phyloP scores from a whole-genome alignment of 2,113 vertebrate genomes.

The Catagonus wagneri region DNA sequence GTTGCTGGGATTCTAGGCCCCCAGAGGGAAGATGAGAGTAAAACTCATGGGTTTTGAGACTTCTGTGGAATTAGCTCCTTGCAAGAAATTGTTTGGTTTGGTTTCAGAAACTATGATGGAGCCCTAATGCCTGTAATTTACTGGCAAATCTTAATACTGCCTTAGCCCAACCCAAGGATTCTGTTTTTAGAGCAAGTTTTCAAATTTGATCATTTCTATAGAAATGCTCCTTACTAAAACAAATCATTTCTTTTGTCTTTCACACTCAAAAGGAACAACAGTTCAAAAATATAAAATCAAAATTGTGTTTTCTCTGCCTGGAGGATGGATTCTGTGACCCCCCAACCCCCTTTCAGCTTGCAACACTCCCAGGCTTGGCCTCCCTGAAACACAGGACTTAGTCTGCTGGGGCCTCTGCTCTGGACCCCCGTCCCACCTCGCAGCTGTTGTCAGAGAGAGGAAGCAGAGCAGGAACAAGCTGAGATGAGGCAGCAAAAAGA shows the following conservation, averaged over 20 bases:
- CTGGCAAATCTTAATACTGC: not conserved
- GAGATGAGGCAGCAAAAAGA: not conserved
- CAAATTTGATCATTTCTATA: constrained; percentile 33
- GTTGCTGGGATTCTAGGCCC: not conserved
- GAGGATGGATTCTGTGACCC: not conserved
- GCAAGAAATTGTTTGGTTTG: constrained; percentile 14
- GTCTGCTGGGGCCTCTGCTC: not conserved
- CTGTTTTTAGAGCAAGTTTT: not conserved
- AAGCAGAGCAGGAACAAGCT: not conserved
- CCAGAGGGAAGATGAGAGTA: constrained; percentile 6
- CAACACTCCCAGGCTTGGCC: not conserved
- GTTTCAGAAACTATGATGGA: not conserved
- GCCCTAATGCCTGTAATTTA: not conserved
- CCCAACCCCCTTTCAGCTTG: fast-evolving
- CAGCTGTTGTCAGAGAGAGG: not conserved
- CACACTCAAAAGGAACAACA: not conserved
- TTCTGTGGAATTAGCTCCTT: constrained; percentile 62
- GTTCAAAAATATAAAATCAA: not conserved
- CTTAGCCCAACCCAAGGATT: constrained; percentile 12
- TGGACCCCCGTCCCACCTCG: no score
- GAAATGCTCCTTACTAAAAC: constrained; percentile 6
- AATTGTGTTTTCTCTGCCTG: not conserved
- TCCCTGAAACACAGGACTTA: not conserved
- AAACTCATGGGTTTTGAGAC: constrained; percentile 32
- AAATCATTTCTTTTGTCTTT: not conserved